A percentile compares a stretch with the other conserved stretches of the same genome.
Evolutionary conservation across 2,888 invertebrate genomes (phyloP).

Genomic region (Zaprionus obscuricornis): DNA sequence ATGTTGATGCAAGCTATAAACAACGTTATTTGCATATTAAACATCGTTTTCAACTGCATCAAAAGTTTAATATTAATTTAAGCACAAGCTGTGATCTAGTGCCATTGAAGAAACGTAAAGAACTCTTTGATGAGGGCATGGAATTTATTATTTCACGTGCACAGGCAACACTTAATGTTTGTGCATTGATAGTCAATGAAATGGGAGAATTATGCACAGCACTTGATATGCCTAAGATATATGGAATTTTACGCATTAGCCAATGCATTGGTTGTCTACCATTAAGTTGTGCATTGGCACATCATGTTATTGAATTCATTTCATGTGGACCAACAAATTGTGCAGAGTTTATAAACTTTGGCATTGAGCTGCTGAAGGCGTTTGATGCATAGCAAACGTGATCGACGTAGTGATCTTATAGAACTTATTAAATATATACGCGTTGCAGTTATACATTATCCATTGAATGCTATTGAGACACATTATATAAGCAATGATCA

Average conservation of each 20-base stretch:
- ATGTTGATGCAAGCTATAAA: slow-evolving; percentile 45
- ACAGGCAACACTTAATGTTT: slow-evolving; percentile 65
- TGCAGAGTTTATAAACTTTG: slow-evolving; percentile 75
- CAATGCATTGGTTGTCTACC: slow-evolving; percentile 75
- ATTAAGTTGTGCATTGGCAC: slow-evolving; percentile 79
- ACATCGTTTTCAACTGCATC: slow-evolving; percentile 64
- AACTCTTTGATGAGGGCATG: slow-evolving; percentile 71
- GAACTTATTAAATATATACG: slow-evolving; percentile 79
- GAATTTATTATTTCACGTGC: slow-evolving; percentile 65
- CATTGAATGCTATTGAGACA: slow-evolving; percentile 59
- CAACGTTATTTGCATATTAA: slow-evolving; percentile 68
- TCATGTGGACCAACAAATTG: slow-evolving; percentile 69
- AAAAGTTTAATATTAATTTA: slow-evolving; percentile 67
- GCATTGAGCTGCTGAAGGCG: slow-evolving; percentile 75
- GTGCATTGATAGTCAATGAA: slow-evolving; percentile 69
- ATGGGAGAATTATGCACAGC: slow-evolving; percentile 71
- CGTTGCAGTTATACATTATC: slow-evolving; percentile 74
- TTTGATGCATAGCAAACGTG: slow-evolving; percentile 55
- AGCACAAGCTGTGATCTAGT: slow-evolving; percentile 56
- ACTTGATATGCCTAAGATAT: slow-evolving; percentile 68
- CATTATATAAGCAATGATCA: slow-evolving; percentile 63
- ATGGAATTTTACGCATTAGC: slow-evolving; percentile 71
- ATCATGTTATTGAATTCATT: slow-evolving; percentile 69
- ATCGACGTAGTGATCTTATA: slow-evolving; percentile 67
- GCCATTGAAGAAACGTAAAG: slow-evolving; percentile 45